These are phyloP conservation scores for Lithophane semibrunnea DNA, from an alignment of 2,888 invertebrate species.

Conservation along the genomic window DNA sequence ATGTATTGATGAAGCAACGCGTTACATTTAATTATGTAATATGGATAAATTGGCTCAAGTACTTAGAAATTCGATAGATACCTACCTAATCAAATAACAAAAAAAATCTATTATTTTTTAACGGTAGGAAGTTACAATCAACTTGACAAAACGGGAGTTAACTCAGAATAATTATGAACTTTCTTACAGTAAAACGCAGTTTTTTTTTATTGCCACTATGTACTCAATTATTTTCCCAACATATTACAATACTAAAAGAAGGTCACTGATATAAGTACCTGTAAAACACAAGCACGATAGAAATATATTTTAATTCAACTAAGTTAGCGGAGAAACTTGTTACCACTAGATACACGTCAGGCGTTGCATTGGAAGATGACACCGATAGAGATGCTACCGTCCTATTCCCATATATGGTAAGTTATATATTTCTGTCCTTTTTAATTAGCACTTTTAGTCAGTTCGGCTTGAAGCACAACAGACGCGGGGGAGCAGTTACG, in stretches of 20 bases:
- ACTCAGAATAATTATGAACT: neutral
- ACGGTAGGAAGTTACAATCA: neutral
- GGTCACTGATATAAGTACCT: neutral
- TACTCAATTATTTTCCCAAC: neutral
- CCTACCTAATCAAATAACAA: too few relatives aligned
- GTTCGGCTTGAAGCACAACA: slow-evolving; percentile 82
- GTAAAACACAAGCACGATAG: neutral
- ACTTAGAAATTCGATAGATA: too few relatives aligned
- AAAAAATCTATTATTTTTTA: neutral
- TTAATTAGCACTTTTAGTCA: slow-evolving; percentile 78
- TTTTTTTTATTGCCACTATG: neutral
- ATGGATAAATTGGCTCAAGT: neutral
- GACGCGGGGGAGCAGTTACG: slow-evolving; percentile 83
- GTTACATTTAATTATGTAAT: too few relatives aligned
- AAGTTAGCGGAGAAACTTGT: slow-evolving; percentile 76
- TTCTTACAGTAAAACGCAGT: neutral
- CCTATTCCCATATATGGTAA: slow-evolving; percentile 86
- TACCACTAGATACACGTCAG: slow-evolving; percentile 82
- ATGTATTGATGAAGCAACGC: neutral
- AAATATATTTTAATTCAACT: slow-evolving; percentile 15
- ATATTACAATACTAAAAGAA: neutral
- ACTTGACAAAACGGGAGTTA: neutral
- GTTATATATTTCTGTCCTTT: slow-evolving; percentile 82
- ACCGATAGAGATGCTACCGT: slow-evolving; percentile 82
- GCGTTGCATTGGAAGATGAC: slow-evolving; percentile 85